Evolutionary conservation across 1,140 invertebrate genomes (phyloP).

Genomic region (Heliconius nattereri): DNA sequence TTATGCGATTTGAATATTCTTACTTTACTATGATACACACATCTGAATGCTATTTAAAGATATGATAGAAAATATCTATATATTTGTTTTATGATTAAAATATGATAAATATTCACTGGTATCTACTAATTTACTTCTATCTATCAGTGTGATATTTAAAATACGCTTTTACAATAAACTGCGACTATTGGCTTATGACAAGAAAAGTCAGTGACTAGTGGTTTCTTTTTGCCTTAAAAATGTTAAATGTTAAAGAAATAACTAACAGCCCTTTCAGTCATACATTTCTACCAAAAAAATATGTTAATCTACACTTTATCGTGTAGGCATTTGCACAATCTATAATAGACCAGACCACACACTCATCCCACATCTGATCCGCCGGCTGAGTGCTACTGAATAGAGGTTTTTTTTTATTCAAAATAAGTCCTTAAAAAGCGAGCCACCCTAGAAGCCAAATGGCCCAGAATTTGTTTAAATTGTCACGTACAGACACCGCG

Average conservation of each 20-base stretch:
- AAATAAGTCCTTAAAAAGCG: slow-evolving; percentile 73
- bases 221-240: too few relatives aligned
- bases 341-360: slow-evolving; percentile 48
- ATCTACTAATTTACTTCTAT: too few relatives aligned
- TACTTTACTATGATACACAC: neutral
- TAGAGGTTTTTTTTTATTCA: slow-evolving; percentile 71
- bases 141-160: too few relatives aligned
- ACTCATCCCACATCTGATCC: slow-evolving; percentile 64
- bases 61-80: neutral
- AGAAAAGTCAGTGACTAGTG: too few relatives aligned
- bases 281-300: neutral
- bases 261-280: neutral
- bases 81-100: too few relatives aligned
- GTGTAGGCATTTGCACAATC: slow-evolving; percentile 24
- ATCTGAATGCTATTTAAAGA: neutral
- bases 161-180: too few relatives aligned
- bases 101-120: too few relatives aligned
- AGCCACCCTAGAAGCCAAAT: slow-evolving; percentile 78
- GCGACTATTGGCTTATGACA: too few relatives aligned
- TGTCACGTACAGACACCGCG: slow-evolving; percentile 78
- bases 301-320: slow-evolving; percentile 1
- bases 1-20: slow-evolving; percentile 32
- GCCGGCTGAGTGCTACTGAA: slow-evolving; percentile 61
- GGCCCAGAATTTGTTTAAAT: slow-evolving; percentile 81
- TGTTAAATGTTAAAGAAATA: too few relatives aligned